Percentiles rank a stretch among this genome's conserved stretches.
These are phyloP conservation scores for Taenioides sp. DNA, from an alignment of 2,797 vertebrate species.

Conservation along the genomic window DNA sequence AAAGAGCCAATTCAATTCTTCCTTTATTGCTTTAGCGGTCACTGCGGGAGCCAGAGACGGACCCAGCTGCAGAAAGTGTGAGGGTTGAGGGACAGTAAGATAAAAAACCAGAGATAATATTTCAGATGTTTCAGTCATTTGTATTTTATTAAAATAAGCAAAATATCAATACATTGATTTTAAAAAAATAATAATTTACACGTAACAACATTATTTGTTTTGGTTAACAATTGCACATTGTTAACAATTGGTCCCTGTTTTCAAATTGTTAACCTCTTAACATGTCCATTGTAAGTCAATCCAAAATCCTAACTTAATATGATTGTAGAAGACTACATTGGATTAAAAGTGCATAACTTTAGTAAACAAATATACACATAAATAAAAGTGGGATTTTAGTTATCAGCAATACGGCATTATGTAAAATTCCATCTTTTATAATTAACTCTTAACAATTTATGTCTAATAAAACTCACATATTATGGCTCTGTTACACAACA, in stretches of 20 bases:
- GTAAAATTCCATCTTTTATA: too few relatives aligned
- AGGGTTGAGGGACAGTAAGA: neutral
- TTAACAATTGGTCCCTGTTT: too few relatives aligned
- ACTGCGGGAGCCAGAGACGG: neutral
- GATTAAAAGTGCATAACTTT: too few relatives aligned
- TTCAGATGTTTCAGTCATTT: neutral
- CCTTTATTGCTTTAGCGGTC: conserved; percentile 28
- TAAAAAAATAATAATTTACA: neutral
- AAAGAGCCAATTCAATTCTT: conserved; percentile 8
- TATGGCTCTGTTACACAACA: neutral
- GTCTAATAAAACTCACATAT: neutral
- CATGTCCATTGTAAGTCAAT: too few relatives aligned
- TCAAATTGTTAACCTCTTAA: too few relatives aligned
- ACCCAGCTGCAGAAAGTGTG: neutral
- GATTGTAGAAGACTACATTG: too few relatives aligned
- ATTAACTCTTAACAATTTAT: neutral
- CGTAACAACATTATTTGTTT: neutral
- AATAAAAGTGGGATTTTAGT: too few relatives aligned
- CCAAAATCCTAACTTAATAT: too few relatives aligned
- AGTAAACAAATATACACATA: too few relatives aligned
- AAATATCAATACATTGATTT: neutral
- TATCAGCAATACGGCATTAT: too few relatives aligned
- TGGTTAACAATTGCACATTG: neutral
- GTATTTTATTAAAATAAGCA: neutral
- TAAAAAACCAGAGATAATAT: neutral